Percentiles rank a stretch among this genome's conserved stretches.
Conservation (phyloP, 2,113 vertebrate genomes). For the Pelobates fuscus region DNA sequence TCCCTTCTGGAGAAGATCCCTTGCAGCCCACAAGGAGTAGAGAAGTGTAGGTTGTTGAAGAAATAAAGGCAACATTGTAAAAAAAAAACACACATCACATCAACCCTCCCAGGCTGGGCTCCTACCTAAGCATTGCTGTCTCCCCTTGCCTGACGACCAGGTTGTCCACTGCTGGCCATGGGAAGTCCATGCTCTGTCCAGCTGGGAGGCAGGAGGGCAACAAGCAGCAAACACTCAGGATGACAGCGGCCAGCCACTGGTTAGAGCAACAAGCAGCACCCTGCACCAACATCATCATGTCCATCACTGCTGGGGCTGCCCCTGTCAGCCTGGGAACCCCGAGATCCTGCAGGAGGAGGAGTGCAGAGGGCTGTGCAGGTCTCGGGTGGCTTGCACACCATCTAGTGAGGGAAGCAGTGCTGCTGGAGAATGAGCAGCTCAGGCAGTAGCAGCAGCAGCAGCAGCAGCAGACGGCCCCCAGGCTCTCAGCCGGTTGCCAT, state of each 20-base stretch:
- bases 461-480: slow-evolving; percentile 84
- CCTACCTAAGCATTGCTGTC: slow-evolving; percentile 94
- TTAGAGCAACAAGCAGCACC: slow-evolving; percentile 90
- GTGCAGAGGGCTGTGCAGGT: slow-evolving; percentile 66
- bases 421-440: slow-evolving; percentile 76
- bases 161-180: slow-evolving; percentile 82
- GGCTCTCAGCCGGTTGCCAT: slow-evolving; percentile 95
- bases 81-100: slow-evolving; percentile 34
- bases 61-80: slow-evolving; percentile 36
- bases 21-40: not conserved
- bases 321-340: slow-evolving; percentile 57
- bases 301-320: slow-evolving; percentile 69
- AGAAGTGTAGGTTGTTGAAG: not conserved
- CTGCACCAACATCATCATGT: slow-evolving; percentile 89
- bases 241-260: slow-evolving; percentile 87
- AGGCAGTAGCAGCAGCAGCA: slow-evolving; percentile 58
- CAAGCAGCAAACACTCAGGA: slow-evolving; percentile 92
- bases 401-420: slow-evolving; percentile 85
- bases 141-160: slow-evolving; percentile 96
- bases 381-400: slow-evolving; percentile 87
- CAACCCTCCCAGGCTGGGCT: slow-evolving; percentile 30
- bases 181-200: slow-evolving; percentile 90
- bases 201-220: slow-evolving; percentile 87
- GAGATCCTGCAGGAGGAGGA: slow-evolving; percentile 20
- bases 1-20: not conserved